These are phyloP conservation scores for Sebastes baramenuke DNA, from an alignment of 2,797 vertebrate species.

Conservation along the genomic window DNA sequence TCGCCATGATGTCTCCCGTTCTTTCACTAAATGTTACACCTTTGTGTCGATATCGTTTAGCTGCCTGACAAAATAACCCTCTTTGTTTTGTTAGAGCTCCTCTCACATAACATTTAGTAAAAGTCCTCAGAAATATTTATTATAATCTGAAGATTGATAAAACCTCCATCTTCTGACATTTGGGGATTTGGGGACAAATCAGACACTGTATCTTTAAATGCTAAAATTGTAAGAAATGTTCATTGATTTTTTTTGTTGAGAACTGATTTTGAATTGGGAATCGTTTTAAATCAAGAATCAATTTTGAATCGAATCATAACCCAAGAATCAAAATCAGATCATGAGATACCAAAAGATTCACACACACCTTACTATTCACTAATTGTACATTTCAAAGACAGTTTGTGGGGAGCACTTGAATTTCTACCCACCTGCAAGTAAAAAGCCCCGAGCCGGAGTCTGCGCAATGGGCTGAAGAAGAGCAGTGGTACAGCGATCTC, in stretches of 20 bases:
- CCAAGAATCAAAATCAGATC: background rate
- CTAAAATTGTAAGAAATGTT: background rate
- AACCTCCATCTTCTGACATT: background rate
- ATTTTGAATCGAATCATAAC: too few species aligned
- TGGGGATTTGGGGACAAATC: background rate
- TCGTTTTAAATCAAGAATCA: too few species aligned
- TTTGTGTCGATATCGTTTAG: too few species aligned
- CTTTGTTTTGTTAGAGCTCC: background rate
- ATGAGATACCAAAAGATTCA: background rate
- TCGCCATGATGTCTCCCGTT: too few species aligned
- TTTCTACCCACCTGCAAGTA: constrained; percentile 87
- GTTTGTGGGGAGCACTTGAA: background rate
- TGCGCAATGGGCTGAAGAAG: constrained; percentile 90
- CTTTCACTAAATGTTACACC: too few species aligned
- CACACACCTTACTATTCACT: background rate
- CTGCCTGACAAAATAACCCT: background rate
- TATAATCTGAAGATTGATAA: background rate
- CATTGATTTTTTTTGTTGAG: background rate
- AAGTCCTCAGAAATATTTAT: background rate
- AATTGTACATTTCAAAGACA: background rate
- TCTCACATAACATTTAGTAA: background rate
- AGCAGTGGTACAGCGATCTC: constrained; percentile 88
- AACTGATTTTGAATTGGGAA: background rate
- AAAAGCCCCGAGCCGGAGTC: constrained; percentile 88
- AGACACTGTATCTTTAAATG: background rate